Evolutionary conservation across 2,797 vertebrate species (phyloP), one percentile per base, ranked within the genome.

Genomic region (Girardinus metallicus): DNA sequence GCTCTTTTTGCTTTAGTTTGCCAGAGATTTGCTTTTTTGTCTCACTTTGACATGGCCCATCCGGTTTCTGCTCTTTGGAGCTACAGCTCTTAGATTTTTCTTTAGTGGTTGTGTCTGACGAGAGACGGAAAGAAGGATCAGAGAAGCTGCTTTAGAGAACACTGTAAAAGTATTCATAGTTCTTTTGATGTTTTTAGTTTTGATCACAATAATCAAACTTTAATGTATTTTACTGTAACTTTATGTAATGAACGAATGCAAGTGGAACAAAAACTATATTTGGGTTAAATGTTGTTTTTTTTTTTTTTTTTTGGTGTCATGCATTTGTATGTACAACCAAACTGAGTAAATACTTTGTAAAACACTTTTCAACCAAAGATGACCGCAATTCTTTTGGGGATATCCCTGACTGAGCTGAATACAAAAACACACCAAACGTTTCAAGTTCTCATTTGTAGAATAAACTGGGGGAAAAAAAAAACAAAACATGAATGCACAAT

Each of bases 11-110:
- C 36, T 86, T 76, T 6, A 5, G 66, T 11, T 80, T 85, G 10
- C 81, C 90, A 26, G 26, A 1, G 5, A 92, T 79, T 55, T 91
- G 89, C 31, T 94, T 96, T 92, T 13, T 89, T 36, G 78, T 87
- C 74, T 83, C 96, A 77, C 73, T 89, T 64, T 91, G 92, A 80
- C 79, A 73, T 44, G 90, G 85, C 15, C 90, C 95, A 89, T 92
- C 94, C 60, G 94, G 91, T 80, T 93, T 96, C 26, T 96, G 95
- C 82, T 96, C 82, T 92, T 95, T 97, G 83, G 93, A 79, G 74
- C 93, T 74, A 80, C 82, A 88, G 68, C 94, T 91, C n/a, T 93
- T 85, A 41, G 87, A 34, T 60, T 94, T 94, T 75, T 92, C 91
- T 90, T 93, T 82, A 81, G 84, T 94, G 76, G 91, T 91, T 81